Conservation (phyloP, 2,113 vertebrate species). For the Fulmarus glacialis region DNA sequence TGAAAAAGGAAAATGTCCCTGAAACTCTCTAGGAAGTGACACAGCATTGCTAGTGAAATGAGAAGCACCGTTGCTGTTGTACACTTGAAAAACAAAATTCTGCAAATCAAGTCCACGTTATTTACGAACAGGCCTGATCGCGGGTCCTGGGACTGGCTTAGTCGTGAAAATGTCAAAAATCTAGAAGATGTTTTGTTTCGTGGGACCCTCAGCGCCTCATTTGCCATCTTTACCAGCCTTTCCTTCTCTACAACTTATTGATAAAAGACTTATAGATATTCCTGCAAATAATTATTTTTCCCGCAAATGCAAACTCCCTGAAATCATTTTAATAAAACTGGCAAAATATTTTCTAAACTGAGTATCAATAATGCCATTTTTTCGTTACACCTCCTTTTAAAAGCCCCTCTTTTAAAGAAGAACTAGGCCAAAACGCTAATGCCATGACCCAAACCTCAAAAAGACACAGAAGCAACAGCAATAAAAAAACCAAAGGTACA, state of each 20-base stretch:
- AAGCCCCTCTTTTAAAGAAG: neutral
- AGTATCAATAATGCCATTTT: neutral
- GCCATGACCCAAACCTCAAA: neutral
- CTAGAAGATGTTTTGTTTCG: neutral
- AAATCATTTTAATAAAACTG: neutral
- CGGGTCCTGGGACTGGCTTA: neutral
- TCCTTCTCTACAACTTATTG: neutral
- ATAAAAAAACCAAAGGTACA: neutral
- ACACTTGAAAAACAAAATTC: neutral
- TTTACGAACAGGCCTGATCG: neutral
- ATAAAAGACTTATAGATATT: neutral
- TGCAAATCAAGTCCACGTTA: accelerated
- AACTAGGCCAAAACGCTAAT: neutral
- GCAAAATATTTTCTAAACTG: neutral
- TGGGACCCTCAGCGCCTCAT: neutral
- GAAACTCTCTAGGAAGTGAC: neutral
- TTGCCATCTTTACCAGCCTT: neutral
- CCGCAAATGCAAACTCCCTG: neutral
- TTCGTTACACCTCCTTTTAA: neutral
- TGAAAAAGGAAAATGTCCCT: neutral
- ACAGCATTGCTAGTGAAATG: neutral
- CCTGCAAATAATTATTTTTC: neutral
- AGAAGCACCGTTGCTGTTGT: neutral
- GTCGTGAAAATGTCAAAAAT: neutral
- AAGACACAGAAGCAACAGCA: neutral